Evolutionary conservation across 2,888 invertebrate genomes (phyloP), one percentile per base, ranked within the genome.

Genomic region (Lycia hirtaria): DNA sequence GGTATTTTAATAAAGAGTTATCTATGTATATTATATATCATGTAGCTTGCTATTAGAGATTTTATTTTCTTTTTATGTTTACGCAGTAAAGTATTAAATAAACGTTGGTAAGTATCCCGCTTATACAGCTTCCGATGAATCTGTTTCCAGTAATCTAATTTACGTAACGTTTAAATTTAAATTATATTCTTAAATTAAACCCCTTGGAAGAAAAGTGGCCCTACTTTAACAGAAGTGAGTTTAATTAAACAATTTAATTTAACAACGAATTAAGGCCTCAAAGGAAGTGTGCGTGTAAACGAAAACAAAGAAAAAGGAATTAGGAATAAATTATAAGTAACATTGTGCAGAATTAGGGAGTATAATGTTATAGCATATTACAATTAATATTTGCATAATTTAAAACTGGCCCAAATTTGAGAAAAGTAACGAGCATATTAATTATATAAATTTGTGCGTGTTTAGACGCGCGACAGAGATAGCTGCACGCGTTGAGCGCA

Each of bases 221-320:
- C 60, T 56, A 54, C 56, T 48, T 51, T 37, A 53, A 60, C 44
- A 41, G 51, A 58, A 64, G 49, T 62, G 45, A 49, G 49, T 62
- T 61, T 66, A 62, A 67, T 70, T 68, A 65, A 66, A 62, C 60
- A 64, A 62, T 67, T 65, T 59, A 58, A 65, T 57, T 62, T 56
- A 56, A 60, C 53, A 58, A 38, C 30, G 45, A 57, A 55, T 40
- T 54, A 52, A 43, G 56, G 58, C 65, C 60, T 71, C 68, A 67
- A 71, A 71, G 68, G 56, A 50, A 56, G 56, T 56, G 47, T 60
- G 57, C 57, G 57, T 57, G 59, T 53, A 65, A 61, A 61, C 56
- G 57, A 65, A 61, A 63, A 63, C 68, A 67, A 71, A 69, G 64
- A 62, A 62, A 62, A 52, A 43, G 48, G 15, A 53, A 38, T 53